These are phyloP conservation scores for Dione vanillae DNA, from an alignment of 2,888 invertebrate species.

Conservation along the genomic window DNA sequence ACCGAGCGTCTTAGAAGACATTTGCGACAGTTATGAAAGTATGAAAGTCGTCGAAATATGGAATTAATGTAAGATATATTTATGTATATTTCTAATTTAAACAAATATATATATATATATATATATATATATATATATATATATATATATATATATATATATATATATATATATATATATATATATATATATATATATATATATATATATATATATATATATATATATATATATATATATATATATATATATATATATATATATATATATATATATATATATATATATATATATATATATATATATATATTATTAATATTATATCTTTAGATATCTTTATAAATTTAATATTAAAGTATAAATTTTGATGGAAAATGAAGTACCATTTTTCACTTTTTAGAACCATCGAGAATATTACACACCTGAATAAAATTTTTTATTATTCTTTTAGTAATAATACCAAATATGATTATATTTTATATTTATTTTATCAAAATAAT, in stretches of 20 bases:
- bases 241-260: constrained; percentile 1
- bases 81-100: background rate
- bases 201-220: constrained; percentile 1
- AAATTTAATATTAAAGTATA: no score
- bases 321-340: no score
- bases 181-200: background rate
- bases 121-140: constrained; percentile 1
- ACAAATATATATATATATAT: background rate
- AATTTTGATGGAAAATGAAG: no score
- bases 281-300: no score
- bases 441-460: no score
- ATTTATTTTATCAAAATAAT: background rate
- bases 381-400: no score
- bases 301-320: no score
- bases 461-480: no score
- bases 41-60: background rate
- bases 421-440: no score
- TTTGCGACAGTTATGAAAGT: constrained; percentile 20
- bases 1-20: constrained; percentile 12
- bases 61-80: background rate
- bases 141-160: constrained; percentile 1
- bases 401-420: no score
- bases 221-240: constrained; percentile 1
- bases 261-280: no score
- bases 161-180: constrained; percentile 1